Evolutionary conservation across 2,888 invertebrate genomes (phyloP).

Genomic region (Eilema griseolum): DNA sequence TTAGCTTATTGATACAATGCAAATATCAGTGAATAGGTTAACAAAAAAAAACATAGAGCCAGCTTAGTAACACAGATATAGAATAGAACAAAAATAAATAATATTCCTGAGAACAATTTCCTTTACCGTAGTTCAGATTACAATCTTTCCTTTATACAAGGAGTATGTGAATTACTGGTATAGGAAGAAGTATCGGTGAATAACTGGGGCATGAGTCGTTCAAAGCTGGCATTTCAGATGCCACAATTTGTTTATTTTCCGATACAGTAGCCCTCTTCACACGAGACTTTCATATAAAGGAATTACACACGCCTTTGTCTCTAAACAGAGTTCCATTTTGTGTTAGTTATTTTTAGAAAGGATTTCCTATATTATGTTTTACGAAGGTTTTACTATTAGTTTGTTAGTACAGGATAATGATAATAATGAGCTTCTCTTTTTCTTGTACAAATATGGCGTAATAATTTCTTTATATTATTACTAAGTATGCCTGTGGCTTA

Average conservation of each 20-base stretch:
- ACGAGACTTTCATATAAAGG: constrained; percentile 35
- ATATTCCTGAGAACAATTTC: background rate
- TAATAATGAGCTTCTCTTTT: background rate
- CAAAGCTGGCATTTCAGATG: constrained; percentile 9
- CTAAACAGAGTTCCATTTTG: constrained; percentile 24
- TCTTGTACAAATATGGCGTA: background rate
- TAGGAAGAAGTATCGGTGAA: background rate
- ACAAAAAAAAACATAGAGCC: too few species aligned
- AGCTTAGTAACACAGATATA: too few species aligned
- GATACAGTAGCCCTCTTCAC: constrained; percentile 22
- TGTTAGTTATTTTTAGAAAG: constrained; percentile 6
- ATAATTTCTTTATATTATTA: background rate
- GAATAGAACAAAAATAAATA: background rate
- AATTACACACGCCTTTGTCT: constrained; percentile 31
- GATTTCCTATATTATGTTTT: background rate
- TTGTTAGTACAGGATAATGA: background rate
- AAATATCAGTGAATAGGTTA: too few species aligned
- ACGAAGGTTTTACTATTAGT: background rate
- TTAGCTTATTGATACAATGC: too few species aligned
- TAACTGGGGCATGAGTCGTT: constrained; percentile 20
- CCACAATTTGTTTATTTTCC: constrained; percentile 33
- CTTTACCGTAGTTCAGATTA: background rate
- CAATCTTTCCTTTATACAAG: background rate
- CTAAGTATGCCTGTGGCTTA: too few species aligned
- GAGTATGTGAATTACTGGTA: background rate